These are phyloP conservation scores for Porites australiensis DNA, from an alignment of 64 coral and sea anemone genomes.

Conservation along the genomic window DNA sequence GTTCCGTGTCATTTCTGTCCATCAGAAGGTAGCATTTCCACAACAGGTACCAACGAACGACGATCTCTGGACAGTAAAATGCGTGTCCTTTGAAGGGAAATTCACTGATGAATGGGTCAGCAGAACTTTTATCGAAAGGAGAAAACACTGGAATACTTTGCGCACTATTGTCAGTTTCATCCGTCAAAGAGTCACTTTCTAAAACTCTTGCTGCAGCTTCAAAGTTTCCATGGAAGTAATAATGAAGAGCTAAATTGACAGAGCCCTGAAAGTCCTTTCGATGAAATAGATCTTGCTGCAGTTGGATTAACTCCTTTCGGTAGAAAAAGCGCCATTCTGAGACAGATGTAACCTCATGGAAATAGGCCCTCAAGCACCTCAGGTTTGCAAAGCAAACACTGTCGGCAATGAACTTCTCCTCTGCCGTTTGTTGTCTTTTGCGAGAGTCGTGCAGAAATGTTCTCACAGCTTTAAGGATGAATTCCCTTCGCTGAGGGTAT, in stretches of 20 bases:
- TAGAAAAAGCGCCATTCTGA: background rate
- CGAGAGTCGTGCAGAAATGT: constrained; percentile 5
- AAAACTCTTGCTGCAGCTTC: constrained; percentile 3
- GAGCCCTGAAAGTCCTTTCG: background rate
- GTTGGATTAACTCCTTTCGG: background rate
- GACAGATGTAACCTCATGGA: background rate
- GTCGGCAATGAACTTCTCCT: constrained; percentile 18
- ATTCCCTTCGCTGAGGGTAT: background rate
- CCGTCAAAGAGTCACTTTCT: background rate
- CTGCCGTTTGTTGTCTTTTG: background rate
- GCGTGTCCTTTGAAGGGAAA: constrained; percentile 3
- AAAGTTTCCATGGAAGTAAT: constrained; percentile 18
- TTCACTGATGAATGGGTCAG: background rate
- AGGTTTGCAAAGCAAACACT: constrained; percentile 5
- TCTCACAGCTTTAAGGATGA: constrained; percentile 6
- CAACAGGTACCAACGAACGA: background rate
- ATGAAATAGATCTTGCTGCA: background rate
- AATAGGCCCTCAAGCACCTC: constrained; percentile 4
- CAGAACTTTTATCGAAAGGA: background rate
- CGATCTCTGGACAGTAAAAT: constrained; percentile 17
- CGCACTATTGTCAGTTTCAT: background rate
- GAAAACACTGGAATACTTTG: constrained; percentile 10
- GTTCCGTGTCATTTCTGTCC: background rate
- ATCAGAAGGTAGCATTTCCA: constrained; percentile 11
- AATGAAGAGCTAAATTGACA: constrained; percentile 12